These are phyloP conservation scores for Ceyx melanurus DNA, from an alignment of 2,113 vertebrate genomes.

Conservation along the genomic window DNA sequence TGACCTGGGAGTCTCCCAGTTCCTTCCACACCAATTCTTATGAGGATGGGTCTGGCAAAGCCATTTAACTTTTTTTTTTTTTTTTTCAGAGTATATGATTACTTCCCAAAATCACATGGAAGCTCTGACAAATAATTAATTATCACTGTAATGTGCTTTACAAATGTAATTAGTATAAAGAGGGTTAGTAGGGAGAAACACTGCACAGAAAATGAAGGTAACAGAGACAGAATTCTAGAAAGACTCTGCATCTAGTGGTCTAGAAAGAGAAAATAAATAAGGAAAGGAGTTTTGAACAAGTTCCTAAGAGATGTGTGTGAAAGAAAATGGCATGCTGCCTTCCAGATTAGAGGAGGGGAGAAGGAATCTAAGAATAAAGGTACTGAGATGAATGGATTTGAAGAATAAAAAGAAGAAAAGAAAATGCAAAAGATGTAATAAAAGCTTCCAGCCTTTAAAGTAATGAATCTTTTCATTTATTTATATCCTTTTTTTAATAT, in stretches of 20 bases:
- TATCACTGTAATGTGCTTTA: neutral
- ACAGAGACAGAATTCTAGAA: neutral
- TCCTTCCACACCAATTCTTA: neutral
- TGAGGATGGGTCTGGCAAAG: neutral
- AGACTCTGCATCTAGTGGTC: neutral
- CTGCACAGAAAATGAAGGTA: neutral
- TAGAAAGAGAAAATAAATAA: neutral
- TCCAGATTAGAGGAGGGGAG: neutral
- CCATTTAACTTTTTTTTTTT: neutral
- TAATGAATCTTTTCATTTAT: slow-evolving; percentile 20
- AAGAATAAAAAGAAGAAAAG: neutral
- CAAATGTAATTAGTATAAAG: neutral
- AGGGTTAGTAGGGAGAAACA: neutral
- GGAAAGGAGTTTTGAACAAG: neutral
- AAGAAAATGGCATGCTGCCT: neutral
- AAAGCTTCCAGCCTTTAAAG: neutral
- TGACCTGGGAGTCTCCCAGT: neutral
- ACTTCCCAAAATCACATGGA: neutral
- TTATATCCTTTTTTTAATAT: neutral
- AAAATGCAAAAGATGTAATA: neutral
- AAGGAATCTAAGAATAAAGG: slow-evolving; percentile 36
- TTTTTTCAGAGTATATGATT: neutral
- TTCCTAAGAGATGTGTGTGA: neutral
- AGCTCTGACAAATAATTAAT: slow-evolving; percentile 33
- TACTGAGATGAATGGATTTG: neutral